Percentiles rank a stretch among this genome's conserved stretches.
These are phyloP conservation scores for Ichneumon xanthorius DNA, from an alignment of 2,888 invertebrate genomes.

Conservation along the genomic window DNA sequence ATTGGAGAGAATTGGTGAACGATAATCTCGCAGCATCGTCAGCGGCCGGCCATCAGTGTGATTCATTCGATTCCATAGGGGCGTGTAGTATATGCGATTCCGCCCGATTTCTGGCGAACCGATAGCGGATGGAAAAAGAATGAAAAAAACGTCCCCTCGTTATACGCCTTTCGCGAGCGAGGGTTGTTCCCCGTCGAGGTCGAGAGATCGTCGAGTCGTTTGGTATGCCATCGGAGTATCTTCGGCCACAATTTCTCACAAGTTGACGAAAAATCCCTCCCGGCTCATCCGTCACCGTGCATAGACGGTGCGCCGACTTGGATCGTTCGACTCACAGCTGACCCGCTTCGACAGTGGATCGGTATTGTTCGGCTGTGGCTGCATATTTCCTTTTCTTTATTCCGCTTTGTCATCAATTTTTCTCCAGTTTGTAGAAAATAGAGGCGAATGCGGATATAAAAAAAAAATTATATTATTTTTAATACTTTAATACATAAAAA, in stretches of 20 bases:
- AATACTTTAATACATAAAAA: too few relatives aligned
- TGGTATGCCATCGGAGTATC: neutral
- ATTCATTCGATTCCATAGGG: slow-evolving; percentile 24
- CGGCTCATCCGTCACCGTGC: slow-evolving; percentile 6
- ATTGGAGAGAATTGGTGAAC: too few relatives aligned
- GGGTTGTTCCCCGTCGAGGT: slow-evolving; percentile 22
- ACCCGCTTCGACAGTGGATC: slow-evolving; percentile 10
- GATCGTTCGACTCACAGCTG: slow-evolving; percentile 1
- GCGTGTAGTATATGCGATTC: neutral
- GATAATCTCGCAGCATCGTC: slow-evolving; percentile 32
- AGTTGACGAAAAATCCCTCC: slow-evolving; percentile 8
- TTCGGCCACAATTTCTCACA: slow-evolving; percentile 9
- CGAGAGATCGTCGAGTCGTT: slow-evolving; percentile 13
- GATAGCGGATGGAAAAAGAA: slow-evolving; percentile 2
- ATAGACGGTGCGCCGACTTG: neutral
- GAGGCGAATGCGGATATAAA: neutral
- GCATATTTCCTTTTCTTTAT: neutral
- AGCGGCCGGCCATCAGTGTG: slow-evolving; percentile 28
- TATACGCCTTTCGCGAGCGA: slow-evolving; percentile 1
- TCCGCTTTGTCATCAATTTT: neutral
- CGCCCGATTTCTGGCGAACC: slow-evolving; percentile 19
- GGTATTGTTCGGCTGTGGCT: neutral
- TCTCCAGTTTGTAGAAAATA: neutral
- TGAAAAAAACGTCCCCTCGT: slow-evolving; percentile 35
- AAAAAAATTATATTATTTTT: too few relatives aligned